Evolutionary conservation across 2,888 invertebrate species (phyloP), one percentile per base, ranked within the genome.

Genomic region (Catonia carolina): DNA sequence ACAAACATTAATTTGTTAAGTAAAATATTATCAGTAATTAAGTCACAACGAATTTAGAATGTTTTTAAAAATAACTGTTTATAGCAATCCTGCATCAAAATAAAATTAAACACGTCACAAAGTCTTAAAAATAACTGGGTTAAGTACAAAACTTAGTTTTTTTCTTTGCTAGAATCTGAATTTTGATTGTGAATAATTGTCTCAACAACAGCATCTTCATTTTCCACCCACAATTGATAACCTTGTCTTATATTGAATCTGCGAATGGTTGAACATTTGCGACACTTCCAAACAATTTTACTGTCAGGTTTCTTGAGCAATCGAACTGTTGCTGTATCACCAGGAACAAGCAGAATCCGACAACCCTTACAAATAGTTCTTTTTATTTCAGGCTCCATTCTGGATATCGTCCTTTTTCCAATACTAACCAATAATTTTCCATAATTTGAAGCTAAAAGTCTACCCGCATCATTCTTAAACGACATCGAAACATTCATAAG

Each of bases 321-420:
- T 63, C 77, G 75, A 62, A 79, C 74, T 62, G 67, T 75, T 0
- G 76, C 78, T 4, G 81, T 77, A 55, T 75, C 70, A 23, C 77
- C 76, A 22, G 77, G 70, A 39, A 80, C 71, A 0, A 82, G 70
- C 5, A 78, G 73, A 55, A 76, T 74, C 52, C 76, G 73, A 63
- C 82, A 82, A 61, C 74, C 75, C 67, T 81, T 81, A 64, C 82
- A 82, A 42, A 81, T 68, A 56, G 78, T 78, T 51, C 80, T 72
- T 65, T 82, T 82, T 37, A 82, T 69, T 52, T 77, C 74, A n/a
- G 80, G 78, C 64, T 80, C 80, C 78, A 81, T 75, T 72, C 79
- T 75, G 35, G 79, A 65, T n/a, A 81, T 79, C 68, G 77, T 76
- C 68, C 81, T 82, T 68, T 78, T 80, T 0, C 77, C 79, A 55